Conservation (phyloP, 2,888 invertebrate genomes). For the Hemithea aestivaria region DNA sequence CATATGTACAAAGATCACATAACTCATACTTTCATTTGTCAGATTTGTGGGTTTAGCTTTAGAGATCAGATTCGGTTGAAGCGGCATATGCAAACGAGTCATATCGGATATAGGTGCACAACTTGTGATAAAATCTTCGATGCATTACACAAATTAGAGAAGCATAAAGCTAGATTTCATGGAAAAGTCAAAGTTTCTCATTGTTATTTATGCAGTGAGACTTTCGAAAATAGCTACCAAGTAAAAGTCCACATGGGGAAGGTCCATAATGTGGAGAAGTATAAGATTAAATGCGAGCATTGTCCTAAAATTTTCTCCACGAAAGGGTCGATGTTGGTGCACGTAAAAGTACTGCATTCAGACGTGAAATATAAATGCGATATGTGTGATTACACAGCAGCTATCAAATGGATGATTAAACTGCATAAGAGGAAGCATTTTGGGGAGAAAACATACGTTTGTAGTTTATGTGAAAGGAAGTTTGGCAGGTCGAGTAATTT, state of each 20-base stretch:
- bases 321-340: conserved; percentile 75
- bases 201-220: conserved; percentile 47
- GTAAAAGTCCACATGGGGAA: conserved; percentile 63
- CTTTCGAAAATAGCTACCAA: conserved; percentile 47
- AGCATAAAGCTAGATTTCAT: conserved; percentile 51
- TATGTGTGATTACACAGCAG: conserved; percentile 53
- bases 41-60: conserved; percentile 56
- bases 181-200: conserved; percentile 38
- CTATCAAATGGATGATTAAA: conserved; percentile 54
- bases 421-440: conserved; percentile 71
- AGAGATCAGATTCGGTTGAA: conserved; percentile 47
- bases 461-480: conserved; percentile 75
- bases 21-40: conserved; percentile 50
- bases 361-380: conserved; percentile 50
- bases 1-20: conserved; percentile 62
- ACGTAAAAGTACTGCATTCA: conserved; percentile 72
- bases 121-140: conserved; percentile 68
- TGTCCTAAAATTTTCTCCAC: conserved; percentile 65
- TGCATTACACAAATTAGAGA: conserved; percentile 41
- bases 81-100: conserved; percentile 48
- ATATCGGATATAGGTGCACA: conserved; percentile 45
- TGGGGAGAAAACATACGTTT: conserved; percentile 68
- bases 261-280: conserved; percentile 59
- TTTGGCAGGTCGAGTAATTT: conserved; percentile 76
- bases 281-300: conserved; percentile 53